Percentiles rank a stretch among this genome's conserved stretches.
Conservation (phyloP, 23 tunicate species). For the Ciona savignyi region DNA sequence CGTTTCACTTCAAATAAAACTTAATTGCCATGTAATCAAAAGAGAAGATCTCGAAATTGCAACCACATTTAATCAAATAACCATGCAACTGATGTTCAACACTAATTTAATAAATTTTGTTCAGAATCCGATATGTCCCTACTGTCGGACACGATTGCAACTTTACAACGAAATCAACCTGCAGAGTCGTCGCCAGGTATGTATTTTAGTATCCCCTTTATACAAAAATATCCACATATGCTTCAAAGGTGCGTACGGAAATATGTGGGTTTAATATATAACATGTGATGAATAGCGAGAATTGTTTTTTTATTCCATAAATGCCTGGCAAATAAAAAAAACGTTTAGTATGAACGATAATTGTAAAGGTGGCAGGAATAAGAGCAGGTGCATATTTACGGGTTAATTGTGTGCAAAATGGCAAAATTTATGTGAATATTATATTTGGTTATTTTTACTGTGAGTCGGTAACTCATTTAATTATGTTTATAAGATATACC, state of each 20-base stretch:
- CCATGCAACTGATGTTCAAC: too few species aligned
- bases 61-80: too few species aligned
- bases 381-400: too few species aligned
- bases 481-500: not conserved
- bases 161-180: slow-evolving; percentile 55
- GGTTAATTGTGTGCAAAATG: too few species aligned
- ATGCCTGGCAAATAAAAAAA: too few species aligned
- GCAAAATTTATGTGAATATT: too few species aligned
- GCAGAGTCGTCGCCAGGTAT: slow-evolving; percentile 3
- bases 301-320: too few species aligned
- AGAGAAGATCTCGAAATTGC: not conserved
- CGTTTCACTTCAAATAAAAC: not conserved
- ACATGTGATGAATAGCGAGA: too few species aligned
- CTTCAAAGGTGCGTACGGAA: too few species aligned
- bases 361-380: too few species aligned
- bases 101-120: not conserved
- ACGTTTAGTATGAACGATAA: too few species aligned
- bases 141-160: slow-evolving; percentile 64
- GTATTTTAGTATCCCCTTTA: not conserved
- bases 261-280: too few species aligned
- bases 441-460: not conserved
- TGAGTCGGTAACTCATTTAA: not conserved
- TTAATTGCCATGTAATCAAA: not conserved
- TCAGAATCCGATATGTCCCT: slow-evolving; percentile 52
- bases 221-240: not conserved